A percentile compares a stretch with the other conserved stretches of the same genome.
Evolutionary conservation across 1,140 invertebrate genomes (phyloP).

Genomic region (Sitophilus oryzae): DNA sequence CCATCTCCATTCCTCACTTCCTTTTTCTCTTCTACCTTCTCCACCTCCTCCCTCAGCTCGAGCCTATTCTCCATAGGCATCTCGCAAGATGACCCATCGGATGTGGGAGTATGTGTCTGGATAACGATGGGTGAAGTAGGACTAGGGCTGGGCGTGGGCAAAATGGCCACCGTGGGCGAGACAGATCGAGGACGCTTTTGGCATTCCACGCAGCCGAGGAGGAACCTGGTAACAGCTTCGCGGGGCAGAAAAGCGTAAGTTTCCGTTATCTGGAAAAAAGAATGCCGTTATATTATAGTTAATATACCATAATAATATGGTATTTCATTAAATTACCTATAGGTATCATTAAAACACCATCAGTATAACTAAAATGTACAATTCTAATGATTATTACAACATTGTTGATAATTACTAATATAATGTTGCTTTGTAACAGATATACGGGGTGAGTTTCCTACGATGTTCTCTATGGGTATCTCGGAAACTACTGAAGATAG

Average conservation of each 20-base stretch:
- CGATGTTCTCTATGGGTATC: too few relatives aligned
- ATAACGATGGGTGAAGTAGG: conserved; percentile 18
- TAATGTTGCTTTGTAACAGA: too few relatives aligned
- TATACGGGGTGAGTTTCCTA: too few relatives aligned
- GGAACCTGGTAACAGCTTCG: conserved; percentile 90
- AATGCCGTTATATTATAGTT: too few relatives aligned
- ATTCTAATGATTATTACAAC: too few relatives aligned
- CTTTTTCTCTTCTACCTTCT: conserved; percentile 36
- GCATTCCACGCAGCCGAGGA: conserved; percentile 89
- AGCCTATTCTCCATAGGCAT: conserved; percentile 31
- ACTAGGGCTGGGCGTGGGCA: conserved; percentile 47
- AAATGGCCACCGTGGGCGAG: conserved; percentile 51
- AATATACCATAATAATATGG: too few relatives aligned
- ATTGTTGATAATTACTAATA: too few relatives aligned
- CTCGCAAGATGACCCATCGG: background rate
- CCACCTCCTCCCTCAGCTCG: conserved; percentile 9
- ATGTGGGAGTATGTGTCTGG: conserved; percentile 15
- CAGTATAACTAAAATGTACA: too few relatives aligned
- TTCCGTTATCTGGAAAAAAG: conserved; percentile 88
- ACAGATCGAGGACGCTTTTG: conserved; percentile 78
- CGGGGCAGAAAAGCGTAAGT: conserved; percentile 91
- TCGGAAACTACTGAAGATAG: too few relatives aligned
- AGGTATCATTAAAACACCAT: too few relatives aligned
- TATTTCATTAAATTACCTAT: too few relatives aligned
- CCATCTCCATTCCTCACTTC: too few relatives aligned